phyloP scores from a whole-genome alignment of 2,113 vertebrate genomes.

The Tenebrosternarchus preto region DNA sequence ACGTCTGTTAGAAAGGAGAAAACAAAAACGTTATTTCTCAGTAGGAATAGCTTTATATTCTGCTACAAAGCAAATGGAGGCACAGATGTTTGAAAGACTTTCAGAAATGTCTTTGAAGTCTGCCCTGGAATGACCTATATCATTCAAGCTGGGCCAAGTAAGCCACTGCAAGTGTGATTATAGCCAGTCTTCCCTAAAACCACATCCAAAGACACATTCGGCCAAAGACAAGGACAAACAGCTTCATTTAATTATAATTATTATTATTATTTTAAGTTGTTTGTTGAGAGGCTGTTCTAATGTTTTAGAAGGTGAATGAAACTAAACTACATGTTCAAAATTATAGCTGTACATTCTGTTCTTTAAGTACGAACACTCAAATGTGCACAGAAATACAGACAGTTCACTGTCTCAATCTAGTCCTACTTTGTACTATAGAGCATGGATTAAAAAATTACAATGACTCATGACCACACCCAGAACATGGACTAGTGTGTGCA shows the following conservation, averaged over 20 bases:
- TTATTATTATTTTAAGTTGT: no score
- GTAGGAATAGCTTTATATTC: not conserved
- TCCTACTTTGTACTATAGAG: no score
- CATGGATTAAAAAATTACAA: no score
- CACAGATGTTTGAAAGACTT: not conserved
- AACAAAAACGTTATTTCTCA: not conserved
- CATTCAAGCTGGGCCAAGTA: not conserved
- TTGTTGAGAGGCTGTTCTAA: not conserved
- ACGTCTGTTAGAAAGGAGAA: constrained; percentile 76
- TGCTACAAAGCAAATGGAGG: not conserved
- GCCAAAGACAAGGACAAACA: not conserved
- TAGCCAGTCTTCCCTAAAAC: not conserved
- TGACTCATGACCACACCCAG: no score
- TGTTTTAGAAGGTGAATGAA: not conserved
- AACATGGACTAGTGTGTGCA: no score
- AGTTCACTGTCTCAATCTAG: no score
- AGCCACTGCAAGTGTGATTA: not conserved
- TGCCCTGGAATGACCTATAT: not conserved
- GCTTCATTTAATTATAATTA: no score
- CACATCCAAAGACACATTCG: not conserved
- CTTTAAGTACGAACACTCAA: not conserved
- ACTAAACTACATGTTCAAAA: not conserved
- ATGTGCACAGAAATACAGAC: no score
- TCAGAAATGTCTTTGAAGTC: constrained; percentile 7
- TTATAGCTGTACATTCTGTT: not conserved